Percentiles rank a stretch among this genome's conserved stretches.
These are phyloP conservation scores for Rattus rattus DNA, from an alignment of 2,113 vertebrate genomes.

Conservation along the genomic window DNA sequence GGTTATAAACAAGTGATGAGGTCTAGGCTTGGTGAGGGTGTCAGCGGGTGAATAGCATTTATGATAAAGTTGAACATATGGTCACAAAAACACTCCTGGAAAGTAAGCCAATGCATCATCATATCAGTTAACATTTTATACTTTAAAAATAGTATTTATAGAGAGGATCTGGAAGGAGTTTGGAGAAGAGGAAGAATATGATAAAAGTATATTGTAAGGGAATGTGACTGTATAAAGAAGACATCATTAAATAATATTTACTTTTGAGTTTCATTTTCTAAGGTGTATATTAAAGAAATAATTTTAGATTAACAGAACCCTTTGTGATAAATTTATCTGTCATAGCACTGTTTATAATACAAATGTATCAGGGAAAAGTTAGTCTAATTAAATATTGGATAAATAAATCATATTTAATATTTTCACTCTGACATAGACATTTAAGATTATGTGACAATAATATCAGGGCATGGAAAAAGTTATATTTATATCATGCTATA, in stretches of 20 bases:
- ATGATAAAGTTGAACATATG: background rate
- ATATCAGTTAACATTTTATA: background rate
- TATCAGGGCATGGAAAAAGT: background rate
- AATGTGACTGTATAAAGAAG: background rate
- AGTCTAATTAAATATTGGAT: background rate
- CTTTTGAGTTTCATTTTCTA: background rate
- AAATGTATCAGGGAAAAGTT: background rate
- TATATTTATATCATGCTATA: constrained; percentile 15
- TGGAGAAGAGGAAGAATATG: background rate
- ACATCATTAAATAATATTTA: background rate
- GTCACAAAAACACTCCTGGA: constrained; percentile 33
- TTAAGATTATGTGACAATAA: constrained; percentile 38
- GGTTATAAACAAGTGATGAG: background rate
- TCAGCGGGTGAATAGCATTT: background rate
- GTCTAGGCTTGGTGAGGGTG: background rate
- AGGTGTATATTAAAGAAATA: background rate
- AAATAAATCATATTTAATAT: constrained; percentile 48
- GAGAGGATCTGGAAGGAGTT: background rate
- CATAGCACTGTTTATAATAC: background rate
- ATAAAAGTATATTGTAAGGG: background rate
- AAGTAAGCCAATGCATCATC: background rate
- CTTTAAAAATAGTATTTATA: constrained; percentile 20
- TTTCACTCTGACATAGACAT: background rate
- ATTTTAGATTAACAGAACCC: background rate
- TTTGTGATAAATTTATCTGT: constrained; percentile 33